Evolutionary conservation across 2,113 vertebrate genomes (phyloP).

Genomic region (Camarhynchus parvulus): DNA sequence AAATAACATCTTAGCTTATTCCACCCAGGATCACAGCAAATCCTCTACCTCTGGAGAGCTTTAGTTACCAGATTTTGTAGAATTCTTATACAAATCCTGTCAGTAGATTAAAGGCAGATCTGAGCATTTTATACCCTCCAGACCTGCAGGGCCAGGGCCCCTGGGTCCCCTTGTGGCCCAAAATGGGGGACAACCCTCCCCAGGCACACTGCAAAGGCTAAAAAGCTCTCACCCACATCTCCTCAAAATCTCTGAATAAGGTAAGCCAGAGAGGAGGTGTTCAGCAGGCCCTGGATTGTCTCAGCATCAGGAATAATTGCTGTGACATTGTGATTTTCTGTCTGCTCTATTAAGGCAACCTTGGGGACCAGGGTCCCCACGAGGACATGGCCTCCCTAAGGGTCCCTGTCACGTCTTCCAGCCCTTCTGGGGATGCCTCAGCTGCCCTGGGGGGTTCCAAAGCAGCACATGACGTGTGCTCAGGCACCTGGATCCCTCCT

Average conservation of each 20-base stretch:
- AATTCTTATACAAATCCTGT: constrained; percentile 26
- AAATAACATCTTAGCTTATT: neutral
- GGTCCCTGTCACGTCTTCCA: neutral
- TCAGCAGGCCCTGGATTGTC: neutral
- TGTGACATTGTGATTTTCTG: neutral
- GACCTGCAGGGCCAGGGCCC: neutral
- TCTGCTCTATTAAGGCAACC: neutral
- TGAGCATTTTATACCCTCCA: neutral
- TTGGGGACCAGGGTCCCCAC: fast-evolving
- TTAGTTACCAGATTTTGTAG: neutral
- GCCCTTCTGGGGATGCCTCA: neutral
- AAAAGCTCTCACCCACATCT: neutral
- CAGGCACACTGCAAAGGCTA: neutral
- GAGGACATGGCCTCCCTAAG: neutral
- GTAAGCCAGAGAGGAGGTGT: neutral
- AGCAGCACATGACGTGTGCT: neutral
- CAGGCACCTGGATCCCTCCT: neutral
- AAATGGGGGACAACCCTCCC: neutral
- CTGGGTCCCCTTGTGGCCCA: neutral
- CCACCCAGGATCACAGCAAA: neutral
- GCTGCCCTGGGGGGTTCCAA: neutral
- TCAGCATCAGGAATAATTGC: neutral
- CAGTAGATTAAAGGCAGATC: neutral
- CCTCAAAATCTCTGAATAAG: neutral
- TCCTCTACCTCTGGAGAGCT: constrained; percentile 11